Base-by-base conservation (phyloP, 2,113 vertebrate species). In the Ivindomyrus marchei region DNA sequence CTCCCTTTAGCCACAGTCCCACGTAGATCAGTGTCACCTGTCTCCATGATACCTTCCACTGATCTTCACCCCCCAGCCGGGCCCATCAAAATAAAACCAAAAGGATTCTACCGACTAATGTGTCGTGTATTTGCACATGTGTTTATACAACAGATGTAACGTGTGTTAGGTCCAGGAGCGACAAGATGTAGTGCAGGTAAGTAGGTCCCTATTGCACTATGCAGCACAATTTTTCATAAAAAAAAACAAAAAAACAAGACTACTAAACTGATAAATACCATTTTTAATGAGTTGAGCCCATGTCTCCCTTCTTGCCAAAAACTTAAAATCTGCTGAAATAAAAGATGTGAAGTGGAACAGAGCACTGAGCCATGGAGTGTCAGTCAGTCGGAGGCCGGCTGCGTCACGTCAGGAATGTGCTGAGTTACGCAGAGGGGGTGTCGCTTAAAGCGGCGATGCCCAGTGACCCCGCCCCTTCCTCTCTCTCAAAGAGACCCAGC, bases 131-230 rank as follows among this genome's bases (percentile, higher is more conserved):
- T 80, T 90, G 70, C 70, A 39, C 15, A 13, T 70, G 31, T 70
- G 66, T 8, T 39, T 80, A 80, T 42, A 80, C 4, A 39, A 39
- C 70, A 92, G 92, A 88, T 87, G 88, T 90, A 85, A 17, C 7
- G 36, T 80, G 89, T 53, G 91, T 94, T 90, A 91, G 89, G 87
- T 93, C 90, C 92, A 47, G 90, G 94, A 92, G 90, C 86, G 92
- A 88, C 91, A 93, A 93, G 92, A 93, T 87, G 90, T 89, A 91
- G 90, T 92, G 90, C 92, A 91, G 89, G 92, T 95, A 94, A 95
- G 94, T 93, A 94, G 93, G 92, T 93, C 91, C 92, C 95, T 95
- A 94, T 77, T 92, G 90, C 91, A 93, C 94, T 91, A 70, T 92
- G 92, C 91, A 93, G 89, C 91, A 66, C 88, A 62, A 80, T 87